Percentiles rank a stretch among this genome's conserved stretches.
Conservation (phyloP, 2,797 vertebrate species). For the Avahi laniger region DNA sequence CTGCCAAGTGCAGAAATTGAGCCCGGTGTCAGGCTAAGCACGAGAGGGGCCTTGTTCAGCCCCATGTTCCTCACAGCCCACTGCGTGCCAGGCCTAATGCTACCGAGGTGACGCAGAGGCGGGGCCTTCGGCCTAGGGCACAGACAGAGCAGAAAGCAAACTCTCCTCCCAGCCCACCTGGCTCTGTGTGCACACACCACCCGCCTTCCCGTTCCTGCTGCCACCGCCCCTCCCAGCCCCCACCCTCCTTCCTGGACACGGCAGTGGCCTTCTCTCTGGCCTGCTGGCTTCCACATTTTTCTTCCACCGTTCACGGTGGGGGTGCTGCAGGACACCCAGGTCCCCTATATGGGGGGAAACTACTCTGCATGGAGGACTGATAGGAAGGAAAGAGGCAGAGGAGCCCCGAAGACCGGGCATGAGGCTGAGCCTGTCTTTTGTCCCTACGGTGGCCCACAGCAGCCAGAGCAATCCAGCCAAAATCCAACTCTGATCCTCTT, state of each 20-base stretch:
- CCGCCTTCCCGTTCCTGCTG: neutral
- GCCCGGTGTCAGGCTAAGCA: neutral
- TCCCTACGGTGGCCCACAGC: neutral
- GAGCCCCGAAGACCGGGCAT: neutral
- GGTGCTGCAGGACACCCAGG: neutral
- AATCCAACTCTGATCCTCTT: neutral
- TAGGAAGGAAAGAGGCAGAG: neutral
- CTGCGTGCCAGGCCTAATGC: neutral
- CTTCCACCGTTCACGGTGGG: neutral
- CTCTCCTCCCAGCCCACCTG: neutral
- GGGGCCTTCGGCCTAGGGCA: neutral
- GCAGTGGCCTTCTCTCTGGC: neutral
- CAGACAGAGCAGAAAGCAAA: neutral
- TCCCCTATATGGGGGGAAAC: neutral
- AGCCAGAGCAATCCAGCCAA: neutral
- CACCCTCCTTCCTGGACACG: neutral
- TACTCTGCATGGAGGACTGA: neutral
- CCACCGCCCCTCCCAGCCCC: neutral
- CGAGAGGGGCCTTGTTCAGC: fast-evolving
- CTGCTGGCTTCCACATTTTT: neutral
- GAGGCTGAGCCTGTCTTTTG: neutral
- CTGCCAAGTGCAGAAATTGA: neutral
- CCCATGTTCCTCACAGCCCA: neutral
- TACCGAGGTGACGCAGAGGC: neutral
- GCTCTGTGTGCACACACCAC: neutral